phyloP scores from a whole-genome alignment of 2,888 invertebrate species.

The Anthrax anthrax region DNA sequence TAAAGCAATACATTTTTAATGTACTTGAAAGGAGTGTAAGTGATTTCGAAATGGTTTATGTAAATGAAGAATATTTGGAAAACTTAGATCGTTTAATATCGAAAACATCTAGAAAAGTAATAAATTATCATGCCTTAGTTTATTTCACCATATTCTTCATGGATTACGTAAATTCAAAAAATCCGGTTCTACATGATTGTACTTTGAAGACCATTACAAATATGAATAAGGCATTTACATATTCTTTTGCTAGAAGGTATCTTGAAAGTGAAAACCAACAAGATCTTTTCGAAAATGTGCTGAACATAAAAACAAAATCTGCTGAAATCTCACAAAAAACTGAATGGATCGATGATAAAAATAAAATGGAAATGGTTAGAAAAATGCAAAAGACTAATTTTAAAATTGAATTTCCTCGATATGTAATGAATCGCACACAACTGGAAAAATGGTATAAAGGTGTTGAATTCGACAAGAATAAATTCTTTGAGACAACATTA shows the following conservation, averaged over 20 bases:
- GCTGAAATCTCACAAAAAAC: slow-evolving; percentile 52
- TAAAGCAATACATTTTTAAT: no score
- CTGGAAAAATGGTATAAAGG: slow-evolving; percentile 69
- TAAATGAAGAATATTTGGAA: no score
- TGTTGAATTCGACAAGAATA: slow-evolving; percentile 46
- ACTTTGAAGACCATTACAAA: no score
- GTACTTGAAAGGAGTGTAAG: no score
- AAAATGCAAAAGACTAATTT: slow-evolving; percentile 85
- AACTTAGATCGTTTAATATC: no score
- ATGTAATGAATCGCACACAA: slow-evolving; percentile 59
- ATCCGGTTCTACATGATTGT: no score
- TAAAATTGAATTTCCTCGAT: slow-evolving; percentile 89
- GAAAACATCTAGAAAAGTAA: no score
- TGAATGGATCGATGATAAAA: slow-evolving; percentile 86
- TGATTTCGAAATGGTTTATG: no score
- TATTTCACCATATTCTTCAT: no score
- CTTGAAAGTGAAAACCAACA: slow-evolving; percentile 40
- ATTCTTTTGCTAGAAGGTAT: slow-evolving; percentile 39
- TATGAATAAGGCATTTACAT: no score
- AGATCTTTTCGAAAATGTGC: slow-evolving; percentile 70
- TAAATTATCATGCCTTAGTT: no score
- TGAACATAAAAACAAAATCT: slow-evolving; percentile 57
- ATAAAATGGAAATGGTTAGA: slow-evolving; percentile 60
- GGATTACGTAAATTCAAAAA: no score
- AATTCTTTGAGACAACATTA: slow-evolving; percentile 71